A percentile compares a stretch with the other conserved stretches of the same genome.
These are phyloP conservation scores for Bombus haemorrhoidalis DNA, from an alignment of 1,140 invertebrate genomes.

Conservation along the genomic window DNA sequence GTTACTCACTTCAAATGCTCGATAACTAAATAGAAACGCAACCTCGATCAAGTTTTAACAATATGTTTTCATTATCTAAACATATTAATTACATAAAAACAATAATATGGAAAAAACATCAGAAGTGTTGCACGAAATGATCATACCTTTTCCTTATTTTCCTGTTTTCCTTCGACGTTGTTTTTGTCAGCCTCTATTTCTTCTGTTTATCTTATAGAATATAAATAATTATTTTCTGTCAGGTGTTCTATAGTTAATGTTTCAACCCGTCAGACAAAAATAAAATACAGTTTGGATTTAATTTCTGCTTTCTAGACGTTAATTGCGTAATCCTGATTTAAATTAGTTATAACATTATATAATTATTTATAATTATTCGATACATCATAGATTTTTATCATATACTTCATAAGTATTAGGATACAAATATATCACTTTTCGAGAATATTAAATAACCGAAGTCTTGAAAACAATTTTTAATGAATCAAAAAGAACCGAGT, in stretches of 20 bases:
- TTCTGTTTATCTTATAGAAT: neutral
- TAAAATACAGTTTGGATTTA: too few relatives aligned
- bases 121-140: neutral
- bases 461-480: neutral
- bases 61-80: neutral
- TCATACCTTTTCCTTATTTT: neutral
- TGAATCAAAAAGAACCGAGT: neutral
- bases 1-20: too few relatives aligned
- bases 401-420: neutral
- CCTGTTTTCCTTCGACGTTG: neutral
- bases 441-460: neutral
- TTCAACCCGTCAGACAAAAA: too few relatives aligned
- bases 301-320: too few relatives aligned
- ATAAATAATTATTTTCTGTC: too few relatives aligned
- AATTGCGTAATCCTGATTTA: rapidly evolving
- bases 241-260: too few relatives aligned
- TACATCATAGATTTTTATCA: rapidly evolving
- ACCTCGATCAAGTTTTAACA: neutral
- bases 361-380: too few relatives aligned
- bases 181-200: neutral
- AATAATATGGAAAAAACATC: neutral
- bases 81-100: neutral
- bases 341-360: too few relatives aligned
- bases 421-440: neutral
- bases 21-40: neutral